Base-by-base conservation (phyloP, 2,113 vertebrate genomes). In the Danionella cerebrum region DNA sequence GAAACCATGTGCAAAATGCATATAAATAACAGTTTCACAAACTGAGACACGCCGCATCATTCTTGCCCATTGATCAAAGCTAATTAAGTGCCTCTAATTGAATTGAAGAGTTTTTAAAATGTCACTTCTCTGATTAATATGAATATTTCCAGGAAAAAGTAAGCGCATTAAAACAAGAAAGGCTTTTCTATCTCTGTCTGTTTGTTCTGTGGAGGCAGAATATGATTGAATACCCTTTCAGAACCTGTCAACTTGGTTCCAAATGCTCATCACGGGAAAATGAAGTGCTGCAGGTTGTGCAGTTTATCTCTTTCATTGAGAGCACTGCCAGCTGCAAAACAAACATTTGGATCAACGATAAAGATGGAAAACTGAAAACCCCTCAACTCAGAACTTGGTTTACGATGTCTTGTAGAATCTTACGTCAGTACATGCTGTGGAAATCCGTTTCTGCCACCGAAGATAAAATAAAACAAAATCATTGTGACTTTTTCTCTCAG, bases 1-100 rank as follows among this genome's bases (percentile, higher is more conserved):
- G 19, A 58, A 58, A 18, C n/a, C n/a, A n/a, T n/a, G n/a, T n/a
- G n/a, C n/a, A 53, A 33, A 14, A 33, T 6, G 10, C 27, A 33
- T 53, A 53, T 33, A 18, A 29, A 31, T 16, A 5, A 18, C 9
- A 52, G 14, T 31, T 52, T 31, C 9, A 33, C 16, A 24, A 58
- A 10, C 41, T 25, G 35, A 58, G 35, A 24, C 24, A n/a, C 4
- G 8, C 8, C 24, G 33, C 8, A 25, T 25, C 21, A n/a, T 45
- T 45, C 58, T 62, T 47, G 27, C 41, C 42, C 44, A 62, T 62
- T 62, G 47, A 62, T 62, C 58, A 13, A 31, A 21, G 16, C 39
- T 33, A 45, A 62, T 62, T n/a, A n/a, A n/a, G n/a, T n/a, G n/a
- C n/a, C n/a, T n/a, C n/a, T n/a, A n/a, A n/a, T n/a, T 57, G 39